Evolutionary conservation across 2,797 vertebrate species (phyloP).

Genomic region (Mergus octosetaceus): DNA sequence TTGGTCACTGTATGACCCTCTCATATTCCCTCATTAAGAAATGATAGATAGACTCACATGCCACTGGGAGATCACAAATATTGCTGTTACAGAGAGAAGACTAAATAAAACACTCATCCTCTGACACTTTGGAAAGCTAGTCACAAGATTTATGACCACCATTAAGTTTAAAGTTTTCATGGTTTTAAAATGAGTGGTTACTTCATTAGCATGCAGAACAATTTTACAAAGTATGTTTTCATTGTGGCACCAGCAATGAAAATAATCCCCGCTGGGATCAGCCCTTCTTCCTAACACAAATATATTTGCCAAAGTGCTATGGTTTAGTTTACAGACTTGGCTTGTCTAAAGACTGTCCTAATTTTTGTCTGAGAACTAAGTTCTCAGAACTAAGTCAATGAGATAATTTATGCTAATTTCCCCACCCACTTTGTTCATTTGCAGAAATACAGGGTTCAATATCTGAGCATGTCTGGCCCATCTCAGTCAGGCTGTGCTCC

Average conservation of each 20-base stretch:
- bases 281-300: background rate
- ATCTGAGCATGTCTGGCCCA: background rate
- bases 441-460: background rate
- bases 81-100: background rate
- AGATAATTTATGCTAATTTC: background rate
- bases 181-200: background rate
- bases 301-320: background rate
- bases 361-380: background rate
- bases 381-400: background rate
- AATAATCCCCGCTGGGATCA: background rate
- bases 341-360: background rate
- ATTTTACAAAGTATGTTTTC: background rate
- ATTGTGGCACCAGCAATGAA: background rate
- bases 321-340: background rate
- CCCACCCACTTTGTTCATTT: background rate
- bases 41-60: background rate
- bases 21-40: conserved; percentile 33
- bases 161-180: background rate
- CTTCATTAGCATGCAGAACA: background rate
- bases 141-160: conserved; percentile 10
- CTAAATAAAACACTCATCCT: conserved; percentile 30
- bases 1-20: conserved; percentile 9
- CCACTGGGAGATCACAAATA: background rate
- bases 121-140: background rate
- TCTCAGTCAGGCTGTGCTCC: background rate